Percentiles rank a stretch among this genome's conserved stretches.
These are phyloP conservation scores for Xestoiulus laeticollis DNA, from an alignment of 2,888 invertebrate species.

Conservation along the genomic window DNA sequence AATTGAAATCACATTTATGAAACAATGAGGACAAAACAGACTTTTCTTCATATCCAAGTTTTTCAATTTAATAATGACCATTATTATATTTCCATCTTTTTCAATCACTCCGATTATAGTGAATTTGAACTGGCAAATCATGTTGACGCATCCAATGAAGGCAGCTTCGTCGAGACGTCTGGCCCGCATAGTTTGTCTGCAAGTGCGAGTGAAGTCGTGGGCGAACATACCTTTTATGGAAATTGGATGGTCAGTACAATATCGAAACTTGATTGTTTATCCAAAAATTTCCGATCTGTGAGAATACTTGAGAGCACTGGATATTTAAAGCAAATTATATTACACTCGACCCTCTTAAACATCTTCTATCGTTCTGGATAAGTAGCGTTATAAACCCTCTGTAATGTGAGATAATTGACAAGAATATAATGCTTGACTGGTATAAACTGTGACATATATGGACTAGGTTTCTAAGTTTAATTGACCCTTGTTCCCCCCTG, in stretches of 20 bases:
- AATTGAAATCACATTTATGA: too few relatives aligned
- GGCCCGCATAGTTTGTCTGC: background rate
- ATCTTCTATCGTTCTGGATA: too few relatives aligned
- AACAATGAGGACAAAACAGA: too few relatives aligned
- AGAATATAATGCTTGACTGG: too few relatives aligned
- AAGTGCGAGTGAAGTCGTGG: background rate
- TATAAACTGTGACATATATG: too few relatives aligned
- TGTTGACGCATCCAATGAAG: background rate
- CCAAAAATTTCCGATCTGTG: background rate
- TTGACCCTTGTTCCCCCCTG: too few relatives aligned
- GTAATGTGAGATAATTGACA: too few relatives aligned
- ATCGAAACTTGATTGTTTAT: background rate
- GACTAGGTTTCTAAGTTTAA: too few relatives aligned
- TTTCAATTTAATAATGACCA: background rate
- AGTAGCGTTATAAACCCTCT: too few relatives aligned
- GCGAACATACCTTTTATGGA: background rate
- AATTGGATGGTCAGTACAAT: conserved; percentile 23
- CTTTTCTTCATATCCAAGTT: too few relatives aligned
- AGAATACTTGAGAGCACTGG: background rate
- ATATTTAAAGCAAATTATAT: too few relatives aligned
- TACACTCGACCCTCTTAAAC: too few relatives aligned
- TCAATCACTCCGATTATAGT: background rate
- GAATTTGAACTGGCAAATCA: background rate
- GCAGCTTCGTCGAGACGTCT: background rate
- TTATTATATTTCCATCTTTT: background rate